A percentile compares a stretch with the other conserved stretches of the same genome.
phyloP scores from a whole-genome alignment of 2,113 vertebrate genomes.

The Dicaeum eximium region DNA sequence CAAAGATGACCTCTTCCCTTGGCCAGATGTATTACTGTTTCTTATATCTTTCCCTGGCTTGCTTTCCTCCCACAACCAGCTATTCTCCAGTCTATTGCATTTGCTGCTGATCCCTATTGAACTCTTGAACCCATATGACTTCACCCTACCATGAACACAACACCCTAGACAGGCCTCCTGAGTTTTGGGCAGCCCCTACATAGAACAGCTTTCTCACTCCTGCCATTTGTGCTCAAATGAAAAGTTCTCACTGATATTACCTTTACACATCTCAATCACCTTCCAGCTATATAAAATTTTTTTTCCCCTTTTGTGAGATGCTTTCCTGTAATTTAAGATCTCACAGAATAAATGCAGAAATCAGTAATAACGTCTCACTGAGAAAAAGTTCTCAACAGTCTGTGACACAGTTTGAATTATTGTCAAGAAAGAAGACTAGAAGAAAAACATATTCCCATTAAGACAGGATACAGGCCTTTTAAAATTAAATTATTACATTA shows the following conservation, averaged over 20 bases:
- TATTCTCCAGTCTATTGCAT: background rate
- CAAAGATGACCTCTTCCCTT: background rate
- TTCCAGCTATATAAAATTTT: background rate
- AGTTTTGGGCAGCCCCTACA: background rate
- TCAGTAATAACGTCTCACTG: background rate
- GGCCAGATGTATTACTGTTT: background rate
- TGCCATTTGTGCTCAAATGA: background rate
- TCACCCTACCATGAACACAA: background rate
- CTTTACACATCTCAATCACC: background rate
- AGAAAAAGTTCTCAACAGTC: background rate
- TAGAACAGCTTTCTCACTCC: fast-evolving
- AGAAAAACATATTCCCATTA: constrained; percentile 20
- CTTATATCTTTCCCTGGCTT: background rate
- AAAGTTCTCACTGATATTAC: background rate
- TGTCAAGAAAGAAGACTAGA: constrained; percentile 8
- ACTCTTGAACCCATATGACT: fast-evolving
- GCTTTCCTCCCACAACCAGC: background rate
- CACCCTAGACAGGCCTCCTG: fast-evolving
- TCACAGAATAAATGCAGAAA: background rate
- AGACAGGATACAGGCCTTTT: background rate
- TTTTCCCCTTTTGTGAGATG: background rate
- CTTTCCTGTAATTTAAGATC: background rate
- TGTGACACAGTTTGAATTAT: background rate
- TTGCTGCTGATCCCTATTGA: fast-evolving
- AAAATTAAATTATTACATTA: constrained; percentile 38